phyloP scores from a whole-genome alignment of 2,888 invertebrate species.

The Diogma glabrata region DNA sequence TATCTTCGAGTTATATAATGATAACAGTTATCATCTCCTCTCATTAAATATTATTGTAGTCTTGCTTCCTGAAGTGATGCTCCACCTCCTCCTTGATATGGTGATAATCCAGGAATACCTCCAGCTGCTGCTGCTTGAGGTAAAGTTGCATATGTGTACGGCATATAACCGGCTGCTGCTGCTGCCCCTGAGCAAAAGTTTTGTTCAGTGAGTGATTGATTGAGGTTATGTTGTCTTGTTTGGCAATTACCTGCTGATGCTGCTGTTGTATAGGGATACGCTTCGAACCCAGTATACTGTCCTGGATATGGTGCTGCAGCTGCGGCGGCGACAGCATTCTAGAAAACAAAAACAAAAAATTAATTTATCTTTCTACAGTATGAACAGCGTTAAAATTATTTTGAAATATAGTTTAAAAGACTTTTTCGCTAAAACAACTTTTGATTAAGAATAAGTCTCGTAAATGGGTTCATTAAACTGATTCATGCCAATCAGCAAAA shows the following conservation, averaged over 20 bases:
- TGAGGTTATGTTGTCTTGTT: conserved; percentile 9
- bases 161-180: conserved; percentile 22
- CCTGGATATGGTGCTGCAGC: conserved; percentile 22
- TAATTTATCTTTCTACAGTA: background rate
- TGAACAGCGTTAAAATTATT: background rate
- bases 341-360: conserved; percentile 4
- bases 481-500: no score
- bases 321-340: conserved; percentile 23
- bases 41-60: conserved; percentile 21
- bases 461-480: no score
- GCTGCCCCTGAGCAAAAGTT: conserved; percentile 14
- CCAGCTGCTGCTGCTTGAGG: conserved; percentile 20
- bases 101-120: conserved; percentile 20
- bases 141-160: conserved; percentile 22
- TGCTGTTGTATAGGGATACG: conserved; percentile 21
- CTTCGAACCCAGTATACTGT: conserved; percentile 22
- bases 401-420: no score
- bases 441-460: no score
- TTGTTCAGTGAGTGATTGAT: conserved; percentile 10
- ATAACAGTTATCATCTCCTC: conserved; percentile 3
- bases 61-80: conserved; percentile 24
- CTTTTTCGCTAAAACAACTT: no score
- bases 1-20: no score
- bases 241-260: conserved; percentile 15
- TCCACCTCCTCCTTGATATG: conserved; percentile 21